Evolutionary conservation across 92 coral and sea anemone genomes (phyloP).

Genomic region (Phenganax marumi): DNA sequence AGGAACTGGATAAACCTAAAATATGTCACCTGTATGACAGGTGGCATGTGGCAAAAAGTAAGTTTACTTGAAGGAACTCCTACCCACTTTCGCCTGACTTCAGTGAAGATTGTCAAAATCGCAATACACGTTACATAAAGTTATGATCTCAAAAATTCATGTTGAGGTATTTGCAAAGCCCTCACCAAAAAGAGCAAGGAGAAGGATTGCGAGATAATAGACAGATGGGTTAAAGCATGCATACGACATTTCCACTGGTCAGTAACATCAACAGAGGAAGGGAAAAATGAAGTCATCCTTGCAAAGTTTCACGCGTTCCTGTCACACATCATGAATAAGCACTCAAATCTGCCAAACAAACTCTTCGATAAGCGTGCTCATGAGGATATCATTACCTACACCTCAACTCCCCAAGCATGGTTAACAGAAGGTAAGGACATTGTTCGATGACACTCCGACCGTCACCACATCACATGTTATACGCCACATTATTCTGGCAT

Average conservation of each 20-base stretch:
- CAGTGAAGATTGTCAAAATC: no score
- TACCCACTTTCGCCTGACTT: no score
- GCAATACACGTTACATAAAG: no score
- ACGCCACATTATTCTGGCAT: not conserved
- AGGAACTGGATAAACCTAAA: no score
- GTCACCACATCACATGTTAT: no score
- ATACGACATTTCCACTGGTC: not conserved
- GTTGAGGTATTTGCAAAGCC: not conserved
- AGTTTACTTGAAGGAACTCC: no score
- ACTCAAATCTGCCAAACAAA: not conserved
- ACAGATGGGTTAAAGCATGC: not conserved
- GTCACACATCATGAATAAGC: not conserved
- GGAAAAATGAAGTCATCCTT: not conserved
- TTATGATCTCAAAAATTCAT: no score
- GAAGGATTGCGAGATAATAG: not conserved
- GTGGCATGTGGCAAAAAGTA: no score
- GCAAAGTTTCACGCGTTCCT: not conserved
- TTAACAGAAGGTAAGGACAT: not conserved
- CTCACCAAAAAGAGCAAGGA: not conserved
- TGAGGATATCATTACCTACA: not conserved
- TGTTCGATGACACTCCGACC: no score
- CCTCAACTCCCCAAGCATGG: not conserved
- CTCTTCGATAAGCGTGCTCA: not conserved
- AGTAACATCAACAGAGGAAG: not conserved
- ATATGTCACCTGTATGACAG: no score